Conservation (phyloP, 2,888 invertebrate species). For the Pollenia labialis region DNA sequence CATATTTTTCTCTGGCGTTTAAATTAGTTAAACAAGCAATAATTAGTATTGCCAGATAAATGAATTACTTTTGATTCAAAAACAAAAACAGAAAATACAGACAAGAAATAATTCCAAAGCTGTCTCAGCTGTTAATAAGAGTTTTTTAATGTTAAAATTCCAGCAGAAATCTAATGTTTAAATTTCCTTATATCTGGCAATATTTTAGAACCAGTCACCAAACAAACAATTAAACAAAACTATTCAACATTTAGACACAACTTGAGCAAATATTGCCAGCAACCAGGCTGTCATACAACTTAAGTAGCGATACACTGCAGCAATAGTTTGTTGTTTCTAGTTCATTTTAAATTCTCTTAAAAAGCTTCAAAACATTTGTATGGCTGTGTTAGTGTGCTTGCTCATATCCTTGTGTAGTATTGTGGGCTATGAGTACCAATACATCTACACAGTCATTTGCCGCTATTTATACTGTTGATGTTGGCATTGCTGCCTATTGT, state of each 20-base stretch:
- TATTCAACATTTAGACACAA: slow-evolving; percentile 55
- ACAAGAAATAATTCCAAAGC: not conserved
- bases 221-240: slow-evolving; percentile 8
- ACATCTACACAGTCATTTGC: slow-evolving; percentile 5
- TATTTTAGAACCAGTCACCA: not conserved
- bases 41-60: not conserved
- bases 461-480: not conserved
- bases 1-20: slow-evolving; percentile 16
- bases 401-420: not conserved
- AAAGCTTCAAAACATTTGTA: not conserved
- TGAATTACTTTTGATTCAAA: not conserved
- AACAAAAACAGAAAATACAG: not conserved
- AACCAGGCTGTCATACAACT: slow-evolving; percentile 47
- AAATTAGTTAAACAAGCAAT: slow-evolving; percentile 44
- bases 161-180: too few relatives aligned
- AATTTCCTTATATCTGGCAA: not conserved
- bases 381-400: not conserved
- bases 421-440: not conserved
- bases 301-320: not conserved
- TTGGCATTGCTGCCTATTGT: not conserved
- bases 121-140: not conserved
- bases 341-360: slow-evolving; percentile 39
- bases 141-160: not conserved
- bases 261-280: slow-evolving; percentile 30
- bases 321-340: not conserved